Conservation (phyloP, 2,888 invertebrate species). For the Folsomia candida region DNA sequence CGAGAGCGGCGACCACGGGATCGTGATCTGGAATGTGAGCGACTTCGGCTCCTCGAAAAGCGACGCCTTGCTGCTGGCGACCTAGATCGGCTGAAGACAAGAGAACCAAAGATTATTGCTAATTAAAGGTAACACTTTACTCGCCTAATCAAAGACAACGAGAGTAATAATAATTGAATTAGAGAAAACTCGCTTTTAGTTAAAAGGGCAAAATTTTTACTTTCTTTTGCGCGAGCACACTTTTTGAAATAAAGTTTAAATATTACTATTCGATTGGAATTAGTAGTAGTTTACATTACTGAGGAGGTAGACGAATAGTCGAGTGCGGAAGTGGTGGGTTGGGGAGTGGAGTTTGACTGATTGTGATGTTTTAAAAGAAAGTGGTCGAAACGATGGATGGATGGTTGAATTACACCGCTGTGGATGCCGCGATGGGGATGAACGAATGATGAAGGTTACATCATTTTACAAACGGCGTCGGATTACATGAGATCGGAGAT, state of each 20-base stretch:
- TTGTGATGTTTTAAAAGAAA: neutral
- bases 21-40: conserved; percentile 42
- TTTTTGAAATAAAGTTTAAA: neutral
- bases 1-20: conserved; percentile 42
- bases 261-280: neutral
- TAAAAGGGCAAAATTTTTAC: neutral
- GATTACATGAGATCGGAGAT: neutral
- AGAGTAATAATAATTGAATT: neutral
- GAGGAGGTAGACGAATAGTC: neutral
- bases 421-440: neutral
- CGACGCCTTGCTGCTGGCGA: conserved; percentile 43
- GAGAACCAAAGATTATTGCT: conserved; percentile 6
- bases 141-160: neutral
- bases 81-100: conserved; percentile 46
- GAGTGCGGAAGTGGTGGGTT: neutral
- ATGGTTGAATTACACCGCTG: neutral
- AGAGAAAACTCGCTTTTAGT: neutral
- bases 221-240: neutral
- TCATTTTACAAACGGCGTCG: neutral
- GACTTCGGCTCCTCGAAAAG: conserved; percentile 48
- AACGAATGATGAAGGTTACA: neutral
- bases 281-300: neutral
- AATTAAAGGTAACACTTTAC: neutral
- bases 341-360: neutral
- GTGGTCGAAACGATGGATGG: neutral